Base-by-base conservation (phyloP, 2,113 vertebrate genomes). In the Cololabis saira region DNA sequence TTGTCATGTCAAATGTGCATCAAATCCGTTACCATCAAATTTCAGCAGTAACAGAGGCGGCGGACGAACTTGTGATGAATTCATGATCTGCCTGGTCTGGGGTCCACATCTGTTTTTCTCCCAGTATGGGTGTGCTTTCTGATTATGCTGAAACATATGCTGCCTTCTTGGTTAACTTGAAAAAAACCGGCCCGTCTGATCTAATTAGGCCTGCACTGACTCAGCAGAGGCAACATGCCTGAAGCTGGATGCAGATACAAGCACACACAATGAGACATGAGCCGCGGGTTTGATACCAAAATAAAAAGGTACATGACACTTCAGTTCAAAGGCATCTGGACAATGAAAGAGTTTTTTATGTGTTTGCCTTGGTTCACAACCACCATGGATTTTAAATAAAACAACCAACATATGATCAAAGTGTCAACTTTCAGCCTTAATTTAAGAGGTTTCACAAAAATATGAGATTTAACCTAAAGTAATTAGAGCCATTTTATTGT, bases 201-300 rank as follows among this genome's bases (percentile, higher is more conserved):
- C 76, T 78, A 80, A 86, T 84, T 82, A 76, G 33, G 64, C 60
- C 47, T 61, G 73, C 67, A 40, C 61, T 60, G 50, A 54, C 54
- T 67, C 61, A 62, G 75, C 67, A 65, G 60, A 83, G 64, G n/a
- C n/a, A n/a, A n/a, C n/a, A 67, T 57, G 44, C 24, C 24, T 27
- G 24, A 27, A 30, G 58, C 22, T 61, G 6, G 3, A 30, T 17
- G 22, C 44, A 24, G 19, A 33, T 59, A 43, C 44, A 48, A 49
- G 22, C 17, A 17, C 50, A 22, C 24, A 17, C 37, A 18, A 16
- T 19, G 7, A 13, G 30, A 55, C 53, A 10, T 18, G 21, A 12
- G 22, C 37, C 56, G 7, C 24, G 5, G 24, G 24, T 27, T 27
- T 5, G 24, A 27, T 27, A 5, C 24, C 24, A 27, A 27, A 27